Percentiles rank a stretch among this genome's conserved stretches.
phyloP scores from a whole-genome alignment of 1,140 invertebrate species.

The Ruditapes philippinarum region DNA sequence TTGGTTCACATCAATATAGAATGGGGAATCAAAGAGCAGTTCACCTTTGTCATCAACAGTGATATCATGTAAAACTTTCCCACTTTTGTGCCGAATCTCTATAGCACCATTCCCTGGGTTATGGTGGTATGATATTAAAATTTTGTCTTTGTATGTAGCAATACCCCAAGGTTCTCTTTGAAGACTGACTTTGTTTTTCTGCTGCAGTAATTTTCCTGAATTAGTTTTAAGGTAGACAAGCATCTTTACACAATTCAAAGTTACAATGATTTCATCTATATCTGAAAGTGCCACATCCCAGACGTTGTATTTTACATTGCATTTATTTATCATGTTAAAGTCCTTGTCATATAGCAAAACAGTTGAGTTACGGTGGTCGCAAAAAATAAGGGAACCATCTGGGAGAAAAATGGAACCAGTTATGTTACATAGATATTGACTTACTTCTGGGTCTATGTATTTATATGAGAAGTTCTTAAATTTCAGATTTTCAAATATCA shows the following conservation, averaged over 20 bases:
- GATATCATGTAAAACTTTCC: neutral
- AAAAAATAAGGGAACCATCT: neutral
- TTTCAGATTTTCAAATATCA: neutral
- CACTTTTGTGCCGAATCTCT: neutral
- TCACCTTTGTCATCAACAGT: neutral
- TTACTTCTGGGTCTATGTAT: neutral
- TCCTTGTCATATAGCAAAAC: neutral
- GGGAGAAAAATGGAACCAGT: neutral
- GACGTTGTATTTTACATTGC: neutral
- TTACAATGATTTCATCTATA: slow-evolving; percentile 1
- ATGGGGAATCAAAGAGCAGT: neutral
- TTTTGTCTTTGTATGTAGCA: neutral
- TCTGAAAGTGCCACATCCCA: neutral
- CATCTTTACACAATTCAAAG: neutral
- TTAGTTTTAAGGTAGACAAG: neutral
- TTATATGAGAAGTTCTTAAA: neutral
- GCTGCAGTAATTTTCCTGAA: neutral
- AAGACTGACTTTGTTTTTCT: neutral
- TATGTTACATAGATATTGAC: neutral
- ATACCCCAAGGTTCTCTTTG: neutral
- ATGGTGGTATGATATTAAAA: neutral
- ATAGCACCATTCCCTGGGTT: neutral
- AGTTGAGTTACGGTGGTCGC: neutral
- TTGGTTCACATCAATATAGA: neutral
- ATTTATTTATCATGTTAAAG: neutral